Percentiles rank a stretch among this genome's conserved stretches.
Conservation (phyloP, 53 echinoderm and acorn worm genomes). For the Echinarachnius parma region DNA sequence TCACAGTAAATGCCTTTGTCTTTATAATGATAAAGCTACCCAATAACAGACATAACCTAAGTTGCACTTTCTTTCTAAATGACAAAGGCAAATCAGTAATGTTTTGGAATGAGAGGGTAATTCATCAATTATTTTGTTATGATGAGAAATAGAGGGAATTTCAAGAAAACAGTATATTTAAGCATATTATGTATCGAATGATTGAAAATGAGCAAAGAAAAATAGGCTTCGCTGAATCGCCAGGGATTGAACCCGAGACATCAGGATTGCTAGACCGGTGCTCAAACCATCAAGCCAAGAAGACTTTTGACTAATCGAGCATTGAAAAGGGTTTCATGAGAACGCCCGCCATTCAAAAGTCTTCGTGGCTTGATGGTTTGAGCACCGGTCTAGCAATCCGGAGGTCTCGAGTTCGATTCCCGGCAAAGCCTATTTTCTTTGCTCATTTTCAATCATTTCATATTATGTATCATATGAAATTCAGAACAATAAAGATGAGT, state of each 20-base stretch:
- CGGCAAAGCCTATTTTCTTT: too few species aligned
- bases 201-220: neutral
- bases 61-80: too few species aligned
- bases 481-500: too few species aligned
- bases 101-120: neutral
- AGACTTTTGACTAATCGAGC: neutral
- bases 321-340: neutral
- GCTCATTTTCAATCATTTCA: too few species aligned
- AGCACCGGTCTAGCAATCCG: too few species aligned
- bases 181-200: neutral
- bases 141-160: neutral
- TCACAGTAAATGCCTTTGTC: neutral
- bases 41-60: too few species aligned
- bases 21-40: neutral
- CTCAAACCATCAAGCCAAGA: neutral
- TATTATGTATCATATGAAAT: too few species aligned
- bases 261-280: too few species aligned
- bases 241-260: too few species aligned
- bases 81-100: neutral
- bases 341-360: neutral
- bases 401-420: too few species aligned
- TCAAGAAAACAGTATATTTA: too few species aligned
- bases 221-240: neutral
- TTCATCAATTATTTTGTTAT: neutral
- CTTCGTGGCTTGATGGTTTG: neutral